Base-by-base conservation (phyloP, 2,888 invertebrate genomes). In the Brachypalpus laphriformis region DNA sequence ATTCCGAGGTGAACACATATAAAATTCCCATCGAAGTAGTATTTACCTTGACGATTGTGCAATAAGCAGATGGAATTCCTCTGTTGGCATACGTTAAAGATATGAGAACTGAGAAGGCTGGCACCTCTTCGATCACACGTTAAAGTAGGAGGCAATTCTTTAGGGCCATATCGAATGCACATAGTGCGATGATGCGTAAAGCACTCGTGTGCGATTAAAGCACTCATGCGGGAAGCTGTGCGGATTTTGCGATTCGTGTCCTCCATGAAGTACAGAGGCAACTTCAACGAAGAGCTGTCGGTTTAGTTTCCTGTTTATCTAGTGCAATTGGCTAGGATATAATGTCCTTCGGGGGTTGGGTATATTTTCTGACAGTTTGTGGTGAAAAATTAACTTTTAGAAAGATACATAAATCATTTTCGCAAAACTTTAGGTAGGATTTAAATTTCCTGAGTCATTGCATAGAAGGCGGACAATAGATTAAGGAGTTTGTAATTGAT, bases 321-420 rank as follows among this genome's bases (percentile, higher is more conserved):
- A n/a, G 42, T 51, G 25, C 59, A 49, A 16, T 37, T 76, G 40
- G 16, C 76, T 66, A 34, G 56, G 47, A 28, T 63, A 56, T 20
- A 56, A 54, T 28, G 16, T 28, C 47, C n/a, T 28, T 6, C 22
- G 14, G 14, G 1, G 34, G 22, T 20, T 16, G 16, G 16, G 31
- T 56, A 28, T 63, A 59, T 28, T 42, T 42, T 65, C 65, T 72
- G 80, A 80, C 57, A 80, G 72, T 65, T 72, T 80, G 16, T 42
- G 42, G 45, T 59, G 66, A 74, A 74, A 80, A 74, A 80, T 80
- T 72, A 74, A 66, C 66, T 34, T 74, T 66, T 61, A 6, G 4
- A 49, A 61, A n/a, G n/a, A n/a, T n/a, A 80, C 66, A 80, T 80
- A 66, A 80, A 80, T 80, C 80, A 74, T 59, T 59, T 40, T 8